phyloP scores from a whole-genome alignment of 2,797 vertebrate genomes.

The Mus minutoides region DNA sequence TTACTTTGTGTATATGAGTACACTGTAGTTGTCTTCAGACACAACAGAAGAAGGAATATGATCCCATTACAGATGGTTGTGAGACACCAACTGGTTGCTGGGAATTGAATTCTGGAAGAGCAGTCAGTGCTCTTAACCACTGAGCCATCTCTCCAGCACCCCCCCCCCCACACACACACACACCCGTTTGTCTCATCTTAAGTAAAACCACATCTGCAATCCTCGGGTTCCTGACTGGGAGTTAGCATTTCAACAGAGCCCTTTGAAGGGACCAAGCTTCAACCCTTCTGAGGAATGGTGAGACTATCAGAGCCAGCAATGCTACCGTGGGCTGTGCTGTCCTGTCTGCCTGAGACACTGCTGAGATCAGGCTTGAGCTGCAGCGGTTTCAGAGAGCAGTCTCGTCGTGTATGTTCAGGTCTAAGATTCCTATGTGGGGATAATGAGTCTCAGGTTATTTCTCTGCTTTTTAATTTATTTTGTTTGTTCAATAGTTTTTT shows the following conservation, averaged over 20 bases:
- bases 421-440: background rate
- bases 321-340: background rate
- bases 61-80: no score
- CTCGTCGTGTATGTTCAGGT: no score
- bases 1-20: no score
- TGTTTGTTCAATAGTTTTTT: background rate
- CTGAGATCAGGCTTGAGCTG: background rate
- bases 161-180: no score
- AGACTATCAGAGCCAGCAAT: background rate
- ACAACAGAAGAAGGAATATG: no score
- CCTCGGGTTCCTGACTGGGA: background rate
- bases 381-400: background rate
- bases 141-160: no score
- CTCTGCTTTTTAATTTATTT: background rate
- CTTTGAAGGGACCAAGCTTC: background rate
- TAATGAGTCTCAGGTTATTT: constrained; percentile 31
- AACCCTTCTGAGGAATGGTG: background rate
- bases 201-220: background rate
- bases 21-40: no score
- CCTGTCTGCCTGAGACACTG: background rate
- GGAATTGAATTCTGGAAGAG: no score
- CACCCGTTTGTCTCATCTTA: background rate
- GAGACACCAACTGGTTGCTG: no score
- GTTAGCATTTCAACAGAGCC: background rate
- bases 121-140: no score